Percentiles rank a stretch among this genome's conserved stretches.
phyloP scores from a whole-genome alignment of 2,888 invertebrate species.

The Patella ulyssiponensis region DNA sequence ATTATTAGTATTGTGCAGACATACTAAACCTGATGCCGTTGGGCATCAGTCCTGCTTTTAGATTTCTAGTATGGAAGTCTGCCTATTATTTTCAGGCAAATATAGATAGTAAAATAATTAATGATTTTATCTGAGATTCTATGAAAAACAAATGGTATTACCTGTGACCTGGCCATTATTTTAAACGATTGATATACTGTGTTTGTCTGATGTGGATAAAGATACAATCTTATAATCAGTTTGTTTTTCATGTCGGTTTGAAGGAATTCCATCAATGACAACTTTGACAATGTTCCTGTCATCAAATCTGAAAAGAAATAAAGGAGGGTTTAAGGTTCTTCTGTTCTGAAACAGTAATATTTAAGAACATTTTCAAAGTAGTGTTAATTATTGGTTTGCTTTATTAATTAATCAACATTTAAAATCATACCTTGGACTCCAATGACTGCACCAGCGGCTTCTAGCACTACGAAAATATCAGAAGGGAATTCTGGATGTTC shows the following conservation, averaged over 20 bases:
- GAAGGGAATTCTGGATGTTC: slow-evolving; percentile 80
- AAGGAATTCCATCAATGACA: not conserved
- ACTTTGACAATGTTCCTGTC: too few species aligned
- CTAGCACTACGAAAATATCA: slow-evolving; percentile 74
- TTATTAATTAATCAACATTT: too few species aligned
- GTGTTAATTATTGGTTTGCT: too few species aligned
- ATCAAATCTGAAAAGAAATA: too few species aligned
- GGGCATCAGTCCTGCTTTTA: not conserved
- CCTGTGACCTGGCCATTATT: slow-evolving; percentile 73
- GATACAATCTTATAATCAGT: slow-evolving; percentile 77
- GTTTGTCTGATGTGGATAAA: slow-evolving; percentile 73
- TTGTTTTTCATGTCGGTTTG: slow-evolving; percentile 76
- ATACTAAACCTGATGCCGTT: not conserved
- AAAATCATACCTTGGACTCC: slow-evolving; percentile 48
- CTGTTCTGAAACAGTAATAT: too few species aligned
- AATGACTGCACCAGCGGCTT: slow-evolving; percentile 53
- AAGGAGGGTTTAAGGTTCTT: too few species aligned
- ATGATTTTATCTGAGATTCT: too few species aligned
- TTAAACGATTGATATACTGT: slow-evolving; percentile 79
- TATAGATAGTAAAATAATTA: not conserved
- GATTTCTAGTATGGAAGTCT: not conserved
- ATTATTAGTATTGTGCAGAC: not conserved
- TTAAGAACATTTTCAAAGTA: too few species aligned
- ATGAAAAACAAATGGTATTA: slow-evolving; percentile 22
- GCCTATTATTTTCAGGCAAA: not conserved